Conservation (phyloP, 2,888 invertebrate species). For the Lobophora halterata region DNA sequence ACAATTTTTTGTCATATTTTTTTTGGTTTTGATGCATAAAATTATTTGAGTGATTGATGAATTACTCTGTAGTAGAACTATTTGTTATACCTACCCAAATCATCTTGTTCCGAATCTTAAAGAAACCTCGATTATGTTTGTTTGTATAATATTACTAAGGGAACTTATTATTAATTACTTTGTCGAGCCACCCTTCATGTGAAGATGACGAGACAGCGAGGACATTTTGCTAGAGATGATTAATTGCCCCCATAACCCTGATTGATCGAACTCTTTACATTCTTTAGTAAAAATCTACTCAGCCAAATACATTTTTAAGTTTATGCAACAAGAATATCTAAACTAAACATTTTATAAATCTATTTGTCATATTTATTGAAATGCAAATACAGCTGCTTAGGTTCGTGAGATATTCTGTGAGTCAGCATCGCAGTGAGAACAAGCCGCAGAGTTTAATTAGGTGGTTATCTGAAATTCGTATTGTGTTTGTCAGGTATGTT, state of each 20-base stretch:
- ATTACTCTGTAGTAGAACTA: no score
- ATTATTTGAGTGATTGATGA: no score
- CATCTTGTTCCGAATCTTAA: no score
- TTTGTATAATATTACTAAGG: background rate
- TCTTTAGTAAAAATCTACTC: conserved; percentile 35
- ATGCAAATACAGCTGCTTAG: conserved; percentile 58
- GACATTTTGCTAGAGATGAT: conserved; percentile 59
- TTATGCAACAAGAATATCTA: conserved; percentile 51
- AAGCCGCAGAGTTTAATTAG: conserved; percentile 57
- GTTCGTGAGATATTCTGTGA: conserved; percentile 42
- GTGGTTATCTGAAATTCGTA: conserved; percentile 57
- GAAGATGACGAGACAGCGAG: conserved; percentile 26
- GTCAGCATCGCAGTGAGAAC: conserved; percentile 36
- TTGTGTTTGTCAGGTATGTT: conserved; percentile 33
- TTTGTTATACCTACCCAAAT: no score
- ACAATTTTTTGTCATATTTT: no score
- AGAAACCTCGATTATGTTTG: no score
- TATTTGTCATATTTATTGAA: conserved; percentile 62
- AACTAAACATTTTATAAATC: conserved; percentile 59
- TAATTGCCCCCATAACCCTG: conserved; percentile 62
- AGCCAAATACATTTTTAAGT: conserved; percentile 33
- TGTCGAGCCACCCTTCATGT: conserved; percentile 46
- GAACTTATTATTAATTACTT: conserved; percentile 2
- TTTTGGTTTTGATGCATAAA: no score
- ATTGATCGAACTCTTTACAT: conserved; percentile 65